Base-by-base conservation (phyloP, 2,888 invertebrate species). In the Xiphydria camelus region DNA sequence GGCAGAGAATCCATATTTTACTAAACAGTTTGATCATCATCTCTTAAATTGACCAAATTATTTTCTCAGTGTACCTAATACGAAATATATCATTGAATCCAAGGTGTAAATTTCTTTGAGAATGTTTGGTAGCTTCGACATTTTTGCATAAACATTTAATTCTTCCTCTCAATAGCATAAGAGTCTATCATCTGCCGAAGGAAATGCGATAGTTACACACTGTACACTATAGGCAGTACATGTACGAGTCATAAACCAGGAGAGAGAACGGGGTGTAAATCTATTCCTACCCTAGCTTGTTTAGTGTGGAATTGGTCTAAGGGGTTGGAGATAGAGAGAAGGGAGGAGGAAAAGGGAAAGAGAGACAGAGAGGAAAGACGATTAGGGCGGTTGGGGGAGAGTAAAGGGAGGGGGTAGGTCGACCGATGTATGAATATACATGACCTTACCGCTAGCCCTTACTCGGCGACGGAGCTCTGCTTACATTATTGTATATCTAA, bases 401-500 rank as follows among this genome's bases (percentile, higher is more conserved):
- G 54, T 33, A 20, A 51, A 55, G 56, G 49, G 51, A 54, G 58
- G 61, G 57, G 51, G 61, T 46, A 52, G 48, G 41, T 56, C 64
- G 67, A 61, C 66, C 67, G 64, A 68, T 68, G 70, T 71, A 75
- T 75, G 75, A 75, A 75, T 74, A 75, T 74, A 75, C 74, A 74
- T 75, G 75, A 73, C 75, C 72, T 68, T 66, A 66, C 70, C 64
- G 56, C 70, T 67, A 72, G 70, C 73, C 73, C 75, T 73, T 72
- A 66, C 72, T 68, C 73, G 72, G 65, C 70, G 70, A 66, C 71
- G 67, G 62, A 64, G 68, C 67, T 73, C 73, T 72, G 75, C 75
- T 75, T 75, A 75, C 75, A 75, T 75, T 75, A 75, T 75, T 75
- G 75, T 75, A 75, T 75, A 75, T 75, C 75, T 73, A 75, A 75